phyloP scores from a whole-genome alignment of 2,888 invertebrate genomes.

The Iphiclides podalirius region DNA sequence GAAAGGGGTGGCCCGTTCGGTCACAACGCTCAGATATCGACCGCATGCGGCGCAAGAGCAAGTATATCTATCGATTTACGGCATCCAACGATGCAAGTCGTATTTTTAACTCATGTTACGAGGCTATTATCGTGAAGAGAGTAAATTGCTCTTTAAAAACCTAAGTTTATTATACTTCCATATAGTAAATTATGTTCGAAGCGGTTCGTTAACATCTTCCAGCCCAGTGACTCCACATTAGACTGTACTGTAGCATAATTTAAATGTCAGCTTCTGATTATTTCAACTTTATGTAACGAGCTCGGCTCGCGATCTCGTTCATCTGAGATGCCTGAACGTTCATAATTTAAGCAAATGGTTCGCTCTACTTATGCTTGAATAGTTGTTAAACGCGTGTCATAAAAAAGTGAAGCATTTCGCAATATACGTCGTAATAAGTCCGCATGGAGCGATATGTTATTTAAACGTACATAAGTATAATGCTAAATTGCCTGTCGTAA shows the following conservation, averaged over 20 bases:
- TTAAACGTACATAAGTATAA: too few relatives aligned
- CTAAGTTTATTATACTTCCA: not conserved
- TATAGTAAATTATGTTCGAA: too few relatives aligned
- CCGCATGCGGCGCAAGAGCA: constrained; percentile 40
- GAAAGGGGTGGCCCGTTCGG: constrained; percentile 75
- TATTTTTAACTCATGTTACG: not conserved
- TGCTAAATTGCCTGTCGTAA: too few relatives aligned
- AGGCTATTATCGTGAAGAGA: not conserved
- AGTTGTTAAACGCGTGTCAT: constrained; percentile 27
- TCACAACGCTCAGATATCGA: constrained; percentile 56
- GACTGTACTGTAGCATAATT: too few relatives aligned
- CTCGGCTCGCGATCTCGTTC: constrained; percentile 32
- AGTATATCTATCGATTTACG: constrained; percentile 42
- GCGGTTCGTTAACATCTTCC: too few relatives aligned
- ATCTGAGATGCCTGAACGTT: constrained; percentile 28
- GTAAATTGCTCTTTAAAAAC: not conserved
- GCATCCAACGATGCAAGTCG: constrained; percentile 4
- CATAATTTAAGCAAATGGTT: constrained; percentile 34
- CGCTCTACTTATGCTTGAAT: constrained; percentile 44
- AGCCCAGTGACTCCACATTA: too few relatives aligned
- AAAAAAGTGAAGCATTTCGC: constrained; percentile 33
- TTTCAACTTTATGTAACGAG: constrained; percentile 36
- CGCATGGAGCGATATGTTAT: too few relatives aligned
- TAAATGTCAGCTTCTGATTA: constrained; percentile 4
- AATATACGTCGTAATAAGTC: constrained; percentile 24